A percentile compares a stretch with the other conserved stretches of the same genome.
Conservation (phyloP, 2,797 vertebrate genomes). For the Cuculus canorus region DNA sequence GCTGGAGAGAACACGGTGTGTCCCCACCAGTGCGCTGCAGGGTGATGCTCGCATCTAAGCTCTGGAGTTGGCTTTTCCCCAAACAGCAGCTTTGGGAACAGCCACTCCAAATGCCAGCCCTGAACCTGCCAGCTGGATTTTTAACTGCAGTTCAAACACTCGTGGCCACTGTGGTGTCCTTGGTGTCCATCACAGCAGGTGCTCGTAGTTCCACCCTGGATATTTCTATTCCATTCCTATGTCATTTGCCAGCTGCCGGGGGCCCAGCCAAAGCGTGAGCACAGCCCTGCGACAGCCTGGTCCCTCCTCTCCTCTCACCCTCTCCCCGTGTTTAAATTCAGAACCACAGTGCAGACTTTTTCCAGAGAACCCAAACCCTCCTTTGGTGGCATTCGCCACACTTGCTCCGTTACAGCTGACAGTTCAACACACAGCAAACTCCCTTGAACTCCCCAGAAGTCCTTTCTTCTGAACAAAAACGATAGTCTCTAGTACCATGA, state of each 20-base stretch:
- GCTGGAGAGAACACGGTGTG: fast-evolving
- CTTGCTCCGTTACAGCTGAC: neutral
- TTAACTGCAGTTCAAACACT: neutral
- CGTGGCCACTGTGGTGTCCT: fast-evolving
- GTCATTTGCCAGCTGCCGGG: neutral
- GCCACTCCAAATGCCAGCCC: neutral
- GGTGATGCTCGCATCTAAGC: neutral
- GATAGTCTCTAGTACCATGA: neutral
- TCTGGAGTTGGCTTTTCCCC: fast-evolving
- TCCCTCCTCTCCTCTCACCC: neutral
- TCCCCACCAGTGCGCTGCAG: neutral
- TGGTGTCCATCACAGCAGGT: neutral
- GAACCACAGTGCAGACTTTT: neutral
- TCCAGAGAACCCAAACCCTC: neutral
- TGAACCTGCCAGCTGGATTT: neutral
- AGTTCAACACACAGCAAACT: neutral
- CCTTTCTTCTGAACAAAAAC: neutral
- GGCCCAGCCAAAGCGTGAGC: fast-evolving
- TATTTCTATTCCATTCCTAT: neutral
- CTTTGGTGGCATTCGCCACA: neutral
- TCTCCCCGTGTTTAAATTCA: neutral
- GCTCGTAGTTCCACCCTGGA: neutral
- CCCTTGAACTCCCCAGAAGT: neutral
- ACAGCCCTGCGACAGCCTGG: neutral
- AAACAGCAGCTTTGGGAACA: neutral